A percentile compares a stretch with the other conserved stretches of the same genome.
Conservation (phyloP, 2,113 vertebrate species). For the Microtus ochrogaster region DNA sequence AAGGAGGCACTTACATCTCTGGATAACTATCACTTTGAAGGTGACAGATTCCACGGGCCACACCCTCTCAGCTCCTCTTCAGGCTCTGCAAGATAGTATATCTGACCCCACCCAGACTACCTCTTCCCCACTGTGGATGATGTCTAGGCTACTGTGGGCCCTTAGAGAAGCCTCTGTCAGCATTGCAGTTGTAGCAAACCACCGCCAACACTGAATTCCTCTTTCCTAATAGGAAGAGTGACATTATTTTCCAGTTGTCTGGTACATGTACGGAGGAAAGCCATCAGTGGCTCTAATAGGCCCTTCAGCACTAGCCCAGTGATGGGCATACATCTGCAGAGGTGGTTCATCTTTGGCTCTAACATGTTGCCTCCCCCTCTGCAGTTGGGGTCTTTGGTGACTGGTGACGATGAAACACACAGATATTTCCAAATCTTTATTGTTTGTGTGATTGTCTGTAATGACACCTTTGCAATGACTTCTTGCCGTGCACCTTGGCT, state of each 20-base stretch:
- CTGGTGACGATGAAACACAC: background rate
- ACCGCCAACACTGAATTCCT: background rate
- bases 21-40: fast-evolving
- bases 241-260: constrained; percentile 35
- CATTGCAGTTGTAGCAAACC: background rate
- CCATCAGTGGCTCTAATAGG: background rate
- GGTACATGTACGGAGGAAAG: background rate
- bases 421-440: background rate
- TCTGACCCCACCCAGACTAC: background rate
- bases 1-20: background rate
- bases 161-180: background rate
- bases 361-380: background rate
- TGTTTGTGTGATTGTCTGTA: background rate
- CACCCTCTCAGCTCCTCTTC: fast-evolving
- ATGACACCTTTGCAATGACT: background rate
- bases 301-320: background rate
- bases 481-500: background rate
- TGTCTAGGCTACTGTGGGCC: background rate
- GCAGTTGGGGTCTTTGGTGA: background rate
- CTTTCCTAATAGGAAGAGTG: constrained; percentile 39
- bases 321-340: background rate
- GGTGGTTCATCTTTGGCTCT: background rate
- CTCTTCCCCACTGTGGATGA: fast-evolving
- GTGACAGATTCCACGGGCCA: background rate
- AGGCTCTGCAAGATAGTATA: background rate